Evolutionary conservation across 2,797 vertebrate species (phyloP), one percentile per base, ranked within the genome.

Genomic region (Nyctibius grandis): DNA sequence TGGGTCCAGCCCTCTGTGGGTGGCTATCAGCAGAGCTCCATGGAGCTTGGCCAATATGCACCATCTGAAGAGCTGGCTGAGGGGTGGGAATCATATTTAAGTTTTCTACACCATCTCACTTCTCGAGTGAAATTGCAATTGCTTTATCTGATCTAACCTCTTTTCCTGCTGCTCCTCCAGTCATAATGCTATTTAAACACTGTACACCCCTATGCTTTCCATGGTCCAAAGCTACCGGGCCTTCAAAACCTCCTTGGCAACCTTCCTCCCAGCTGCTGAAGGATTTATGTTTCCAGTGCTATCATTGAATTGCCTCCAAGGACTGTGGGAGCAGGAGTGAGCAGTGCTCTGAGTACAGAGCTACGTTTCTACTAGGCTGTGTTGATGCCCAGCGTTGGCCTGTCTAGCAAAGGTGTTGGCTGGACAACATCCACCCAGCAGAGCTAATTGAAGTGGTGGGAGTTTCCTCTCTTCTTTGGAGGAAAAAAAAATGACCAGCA

Each of bases 301-400:
- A 11, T 56, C 1, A 0, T 50, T 76, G 67, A 22, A 34, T 51
- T 63, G 15, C 18, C 31, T 68, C 45, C 38, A 60, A 68, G 50
- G 45, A 38, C 60, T 33, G 19, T 0, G 3, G 33, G 44, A 74
- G 21, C 2, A 8, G 60, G 57, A 40, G 20, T 1, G 2, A 73
- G 45, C 22, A 29, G 7, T 54, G 68, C 36, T 42, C 15, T 5
- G 36, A 60, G 36, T 18, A 10, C 7, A 16, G 53, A 75, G 51
- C 40, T 60, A 3, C 1, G 0, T 48, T 48, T 57, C 53, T 56
- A 4, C 44, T 38, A 9, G 44, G 13, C 60, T 85, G 54, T 0
- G 0, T 10, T 59, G 31, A 8, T 72, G 28, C 10, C 44, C 11
- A 7, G 11, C 28, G 4, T 47, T 1, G 3, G 26, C 42, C 26